phyloP scores from a whole-genome alignment of 1,140 invertebrate genomes.

The Neotoxoptera formosana region DNA sequence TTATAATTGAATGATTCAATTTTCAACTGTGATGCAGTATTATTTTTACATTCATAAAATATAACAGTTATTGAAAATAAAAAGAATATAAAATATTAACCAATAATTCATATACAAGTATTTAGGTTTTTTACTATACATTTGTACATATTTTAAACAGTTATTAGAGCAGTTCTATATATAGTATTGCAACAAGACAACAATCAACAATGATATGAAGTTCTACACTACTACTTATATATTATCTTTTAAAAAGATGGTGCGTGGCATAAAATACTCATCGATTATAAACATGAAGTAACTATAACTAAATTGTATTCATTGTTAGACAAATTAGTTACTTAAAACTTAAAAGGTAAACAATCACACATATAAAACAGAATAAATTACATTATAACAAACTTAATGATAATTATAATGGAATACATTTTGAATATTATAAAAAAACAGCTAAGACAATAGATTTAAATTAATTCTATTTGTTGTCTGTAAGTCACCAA shows the following conservation, averaged over 20 bases:
- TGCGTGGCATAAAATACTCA: background rate
- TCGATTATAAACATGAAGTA: background rate
- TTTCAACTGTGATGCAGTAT: background rate
- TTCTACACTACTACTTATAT: background rate
- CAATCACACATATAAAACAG: background rate
- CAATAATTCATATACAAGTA: too few species aligned
- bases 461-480: background rate
- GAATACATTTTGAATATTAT: background rate
- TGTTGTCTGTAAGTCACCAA: background rate
- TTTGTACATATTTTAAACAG: background rate
- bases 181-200: background rate
- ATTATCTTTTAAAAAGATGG: background rate
- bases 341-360: background rate
- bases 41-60: background rate
- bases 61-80: background rate
- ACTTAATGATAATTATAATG: background rate
- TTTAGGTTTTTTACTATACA: background rate
- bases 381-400: background rate
- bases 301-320: background rate
- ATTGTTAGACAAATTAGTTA: background rate
- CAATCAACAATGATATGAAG: too few species aligned
- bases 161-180: background rate
- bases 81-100: background rate
- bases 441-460: background rate
- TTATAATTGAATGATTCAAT: background rate